These are phyloP conservation scores for Gobiocypris rarus DNA, from an alignment of 2,113 vertebrate genomes.

Conservation along the genomic window DNA sequence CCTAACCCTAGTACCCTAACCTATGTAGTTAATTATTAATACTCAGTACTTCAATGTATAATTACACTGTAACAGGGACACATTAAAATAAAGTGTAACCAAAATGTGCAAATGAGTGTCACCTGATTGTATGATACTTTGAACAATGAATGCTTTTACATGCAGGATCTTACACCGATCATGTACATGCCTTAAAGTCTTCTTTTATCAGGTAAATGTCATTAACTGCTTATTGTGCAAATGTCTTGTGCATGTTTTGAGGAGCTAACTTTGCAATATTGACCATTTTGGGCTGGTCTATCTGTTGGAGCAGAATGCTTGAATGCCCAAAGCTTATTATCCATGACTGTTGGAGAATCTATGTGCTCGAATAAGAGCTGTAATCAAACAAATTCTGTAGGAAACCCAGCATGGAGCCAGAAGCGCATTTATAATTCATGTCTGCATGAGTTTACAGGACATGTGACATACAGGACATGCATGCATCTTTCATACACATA, in stretches of 20 bases:
- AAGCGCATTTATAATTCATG: conserved; percentile 5
- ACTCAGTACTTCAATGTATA: too few species aligned
- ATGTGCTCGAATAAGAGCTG: not conserved
- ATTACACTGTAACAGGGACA: too few species aligned
- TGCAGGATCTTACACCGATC: not conserved
- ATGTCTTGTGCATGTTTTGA: not conserved
- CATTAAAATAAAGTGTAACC: too few species aligned
- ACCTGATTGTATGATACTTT: not conserved
- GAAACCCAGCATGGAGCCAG: not conserved
- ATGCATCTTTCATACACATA: conserved; percentile 13
- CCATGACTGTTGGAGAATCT: not conserved
- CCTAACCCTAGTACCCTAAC: too few species aligned
- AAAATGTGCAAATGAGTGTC: not conserved
- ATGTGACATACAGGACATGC: not conserved
- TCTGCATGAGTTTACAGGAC: conserved; percentile 1
- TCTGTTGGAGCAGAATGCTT: not conserved
- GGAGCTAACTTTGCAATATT: not conserved
- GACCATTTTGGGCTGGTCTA: not conserved
- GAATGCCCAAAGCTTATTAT: not conserved
- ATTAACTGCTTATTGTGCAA: not conserved
- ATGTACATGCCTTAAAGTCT: not conserved
- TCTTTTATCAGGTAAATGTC: not conserved
- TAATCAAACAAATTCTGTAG: not conserved
- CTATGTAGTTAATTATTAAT: too few species aligned
- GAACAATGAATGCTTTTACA: not conserved